Conservation (phyloP, 1,140 invertebrate genomes). For the Oryctes rhinoceros region DNA sequence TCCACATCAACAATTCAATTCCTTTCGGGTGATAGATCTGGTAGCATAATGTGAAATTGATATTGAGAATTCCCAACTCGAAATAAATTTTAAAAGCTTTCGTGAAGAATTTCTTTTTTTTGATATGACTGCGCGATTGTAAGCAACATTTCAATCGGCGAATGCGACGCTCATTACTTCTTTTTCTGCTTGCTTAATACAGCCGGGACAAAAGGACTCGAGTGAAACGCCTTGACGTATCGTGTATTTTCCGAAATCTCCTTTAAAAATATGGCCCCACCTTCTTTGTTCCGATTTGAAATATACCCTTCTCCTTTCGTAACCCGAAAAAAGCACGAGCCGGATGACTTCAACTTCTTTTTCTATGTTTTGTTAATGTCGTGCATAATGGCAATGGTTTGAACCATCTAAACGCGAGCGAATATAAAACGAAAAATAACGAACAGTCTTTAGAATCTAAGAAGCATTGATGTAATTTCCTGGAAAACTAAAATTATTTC, state of each 20-base stretch:
- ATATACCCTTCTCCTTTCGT: neutral
- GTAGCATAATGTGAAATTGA: conserved; percentile 52
- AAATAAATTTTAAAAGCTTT: neutral
- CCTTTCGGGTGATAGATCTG: conserved; percentile 53
- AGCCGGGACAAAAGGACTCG: too few relatives aligned
- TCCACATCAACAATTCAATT: conserved; percentile 55
- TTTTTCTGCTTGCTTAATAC: too few relatives aligned
- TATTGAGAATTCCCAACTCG: conserved; percentile 43
- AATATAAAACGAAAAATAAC: conserved; percentile 19
- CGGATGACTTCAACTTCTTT: conserved; percentile 4
- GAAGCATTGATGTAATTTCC: conserved; percentile 49
- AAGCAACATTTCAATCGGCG: neutral
- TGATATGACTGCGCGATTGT: neutral
- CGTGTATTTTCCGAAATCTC: neutral
- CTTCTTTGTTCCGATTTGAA: conserved; percentile 17
- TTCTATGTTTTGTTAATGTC: conserved; percentile 45
- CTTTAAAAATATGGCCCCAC: conserved; percentile 2
- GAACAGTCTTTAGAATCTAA: conserved; percentile 41
- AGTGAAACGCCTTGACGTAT: neutral
- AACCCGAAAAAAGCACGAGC: neutral
- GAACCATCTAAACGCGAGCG: conserved; percentile 25
- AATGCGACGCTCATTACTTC: neutral
- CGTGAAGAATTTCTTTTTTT: neutral
- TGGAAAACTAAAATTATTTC: conserved; percentile 51
- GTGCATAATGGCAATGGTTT: conserved; percentile 45